Evolutionary conservation across 2,113 vertebrate genomes (phyloP).

Genomic region (Protobothrops flavoviridis): DNA sequence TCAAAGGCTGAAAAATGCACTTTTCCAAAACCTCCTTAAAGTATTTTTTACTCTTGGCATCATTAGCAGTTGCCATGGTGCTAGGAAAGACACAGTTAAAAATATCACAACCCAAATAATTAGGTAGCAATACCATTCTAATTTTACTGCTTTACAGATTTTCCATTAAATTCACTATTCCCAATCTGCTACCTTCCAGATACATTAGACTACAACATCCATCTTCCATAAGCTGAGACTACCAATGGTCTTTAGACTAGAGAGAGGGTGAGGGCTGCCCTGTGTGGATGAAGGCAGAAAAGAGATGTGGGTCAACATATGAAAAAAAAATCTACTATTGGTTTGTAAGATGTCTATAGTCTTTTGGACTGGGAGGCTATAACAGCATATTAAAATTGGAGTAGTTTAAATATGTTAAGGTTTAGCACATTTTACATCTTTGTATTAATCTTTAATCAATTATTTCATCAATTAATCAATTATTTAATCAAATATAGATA

Average conservation of each 20-base stretch:
- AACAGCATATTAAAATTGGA: not conserved
- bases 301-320: not conserved
- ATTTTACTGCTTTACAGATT: not conserved
- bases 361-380: not conserved
- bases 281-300: not conserved
- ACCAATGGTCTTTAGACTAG: not conserved
- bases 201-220: not conserved
- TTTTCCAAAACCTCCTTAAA: not conserved
- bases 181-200: not conserved
- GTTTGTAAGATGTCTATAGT: not conserved
- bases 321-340: not conserved
- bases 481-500: not conserved
- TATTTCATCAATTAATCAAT: not conserved
- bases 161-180: not conserved
- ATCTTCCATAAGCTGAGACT: not conserved
- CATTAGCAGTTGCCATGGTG: not conserved
- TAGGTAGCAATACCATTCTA: not conserved
- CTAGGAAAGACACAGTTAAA: not conserved
- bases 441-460: not conserved
- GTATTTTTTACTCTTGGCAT: not conserved
- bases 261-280: not conserved
- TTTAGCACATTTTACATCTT: not conserved
- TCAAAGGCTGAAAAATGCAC: not conserved
- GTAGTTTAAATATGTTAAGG: not conserved
- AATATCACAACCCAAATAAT: not conserved